A percentile compares a stretch with the other conserved stretches of the same genome.
These are phyloP conservation scores for Falco peregrinus DNA, from an alignment of 2,797 vertebrate genomes.

Conservation along the genomic window DNA sequence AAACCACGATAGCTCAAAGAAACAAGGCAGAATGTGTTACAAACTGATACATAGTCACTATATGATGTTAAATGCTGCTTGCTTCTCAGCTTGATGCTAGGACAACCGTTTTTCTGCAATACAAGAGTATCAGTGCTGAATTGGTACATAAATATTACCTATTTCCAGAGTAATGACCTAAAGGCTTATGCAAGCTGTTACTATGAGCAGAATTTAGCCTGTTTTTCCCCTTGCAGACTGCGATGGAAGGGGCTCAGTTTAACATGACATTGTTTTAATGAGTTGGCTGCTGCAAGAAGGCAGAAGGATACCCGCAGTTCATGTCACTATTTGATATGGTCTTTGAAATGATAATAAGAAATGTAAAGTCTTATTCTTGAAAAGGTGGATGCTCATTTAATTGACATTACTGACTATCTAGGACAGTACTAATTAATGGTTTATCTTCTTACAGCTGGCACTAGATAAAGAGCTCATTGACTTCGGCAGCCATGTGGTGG, in stretches of 20 bases:
- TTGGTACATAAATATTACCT: neutral
- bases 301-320: neutral
- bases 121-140: neutral
- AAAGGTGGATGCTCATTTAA: neutral
- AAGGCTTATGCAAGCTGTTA: neutral
- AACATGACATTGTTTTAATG: neutral
- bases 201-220: neutral
- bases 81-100: neutral
- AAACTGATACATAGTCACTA: neutral
- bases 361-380: neutral
- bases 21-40: neutral
- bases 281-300: neutral
- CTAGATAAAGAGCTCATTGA: slow-evolving; percentile 87
- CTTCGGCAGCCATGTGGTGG: slow-evolving; percentile 89
- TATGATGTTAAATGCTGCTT: neutral
- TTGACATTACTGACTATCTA: neutral
- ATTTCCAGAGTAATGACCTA: neutral
- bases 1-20: neutral
- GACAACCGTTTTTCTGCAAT: neutral
- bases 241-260: neutral
- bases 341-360: neutral
- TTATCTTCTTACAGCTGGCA: slow-evolving; percentile 79
- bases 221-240: neutral
- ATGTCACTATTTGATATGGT: neutral
- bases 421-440: slow-evolving; percentile 36